These are phyloP conservation scores for Micrastur ruficollis DNA, from an alignment of 2,797 vertebrate species.

Conservation along the genomic window DNA sequence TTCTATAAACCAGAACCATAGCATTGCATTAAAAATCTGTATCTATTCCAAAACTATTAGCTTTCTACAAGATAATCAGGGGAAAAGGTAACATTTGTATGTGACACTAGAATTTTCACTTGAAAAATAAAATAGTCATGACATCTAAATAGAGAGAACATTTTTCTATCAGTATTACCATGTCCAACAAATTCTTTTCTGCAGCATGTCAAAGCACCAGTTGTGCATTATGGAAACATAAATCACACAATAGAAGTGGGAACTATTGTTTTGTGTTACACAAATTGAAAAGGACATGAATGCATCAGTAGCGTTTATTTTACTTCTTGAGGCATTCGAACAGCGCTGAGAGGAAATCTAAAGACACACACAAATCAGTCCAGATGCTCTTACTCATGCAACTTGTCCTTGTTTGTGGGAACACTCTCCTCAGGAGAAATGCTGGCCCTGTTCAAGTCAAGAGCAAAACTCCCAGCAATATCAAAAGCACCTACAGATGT, in stretches of 20 bases:
- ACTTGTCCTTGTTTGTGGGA: not conserved
- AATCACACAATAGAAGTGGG: conserved; percentile 46
- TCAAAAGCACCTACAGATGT: not conserved
- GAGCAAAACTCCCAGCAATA: not conserved
- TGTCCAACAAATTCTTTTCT: conserved; percentile 61
- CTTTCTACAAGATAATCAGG: conserved; percentile 69
- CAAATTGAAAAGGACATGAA: conserved; percentile 17
- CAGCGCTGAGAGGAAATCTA: not conserved
- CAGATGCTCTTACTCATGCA: not conserved
- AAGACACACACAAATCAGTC: not conserved
- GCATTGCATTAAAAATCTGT: conserved; percentile 71
- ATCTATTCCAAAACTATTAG: conserved; percentile 69
- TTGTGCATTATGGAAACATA: conserved; percentile 54
- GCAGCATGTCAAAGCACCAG: conserved; percentile 38
- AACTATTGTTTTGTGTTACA: conserved; percentile 22
- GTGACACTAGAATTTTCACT: conserved; percentile 58
- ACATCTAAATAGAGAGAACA: conserved; percentile 62
- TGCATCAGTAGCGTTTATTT: not conserved
- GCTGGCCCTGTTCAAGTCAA: not conserved
- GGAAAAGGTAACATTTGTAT: conserved; percentile 65
- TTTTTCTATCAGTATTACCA: conserved; percentile 36
- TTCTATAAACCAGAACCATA: conserved; percentile 71
- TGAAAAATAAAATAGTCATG: conserved; percentile 56
- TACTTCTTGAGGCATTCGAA: not conserved
- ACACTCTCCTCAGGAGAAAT: not conserved